Percentiles rank a stretch among this genome's conserved stretches.
Conservation (phyloP, 2,888 invertebrate species). For the Chelonus formosanus region DNA sequence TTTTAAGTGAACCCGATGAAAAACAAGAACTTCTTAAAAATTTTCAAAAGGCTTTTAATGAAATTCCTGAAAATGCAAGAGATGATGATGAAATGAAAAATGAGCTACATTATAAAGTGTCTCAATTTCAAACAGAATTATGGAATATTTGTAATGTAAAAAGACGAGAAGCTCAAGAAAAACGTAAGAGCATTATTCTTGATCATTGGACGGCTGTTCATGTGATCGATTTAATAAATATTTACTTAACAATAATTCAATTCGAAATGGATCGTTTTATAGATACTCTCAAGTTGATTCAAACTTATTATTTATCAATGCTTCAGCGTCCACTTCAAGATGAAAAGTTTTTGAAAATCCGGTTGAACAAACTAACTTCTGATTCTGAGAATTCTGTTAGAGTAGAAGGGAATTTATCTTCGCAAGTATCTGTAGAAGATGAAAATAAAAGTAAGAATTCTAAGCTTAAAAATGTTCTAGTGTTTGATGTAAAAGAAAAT, state of each 20-base stretch:
- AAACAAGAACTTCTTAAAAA: constrained; percentile 69
- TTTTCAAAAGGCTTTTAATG: constrained; percentile 72
- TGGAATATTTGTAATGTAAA: constrained; percentile 70
- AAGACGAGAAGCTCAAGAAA: constrained; percentile 68
- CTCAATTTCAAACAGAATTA: constrained; percentile 67
- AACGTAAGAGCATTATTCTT: constrained; percentile 67
- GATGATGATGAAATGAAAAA: constrained; percentile 70
- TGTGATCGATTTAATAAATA: constrained; percentile 68
- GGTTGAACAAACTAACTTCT: constrained; percentile 32
- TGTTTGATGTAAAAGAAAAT: too few species aligned
- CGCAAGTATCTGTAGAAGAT: too few species aligned
- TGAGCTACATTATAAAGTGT: constrained; percentile 71
- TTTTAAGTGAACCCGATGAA: constrained; percentile 68
- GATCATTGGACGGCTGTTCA: constrained; percentile 71
- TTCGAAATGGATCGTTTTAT: constrained; percentile 71
- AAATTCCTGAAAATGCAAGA: constrained; percentile 70
- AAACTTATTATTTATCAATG: constrained; percentile 65
- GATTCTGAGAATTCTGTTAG: not conserved
- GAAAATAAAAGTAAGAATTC: too few species aligned
- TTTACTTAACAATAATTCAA: constrained; percentile 70
- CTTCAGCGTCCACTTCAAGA: constrained; percentile 43
- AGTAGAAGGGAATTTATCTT: not conserved
- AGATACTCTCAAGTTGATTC: constrained; percentile 62
- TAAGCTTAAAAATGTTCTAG: too few species aligned
- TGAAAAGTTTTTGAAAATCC: constrained; percentile 25